Conservation (phyloP, 1,140 invertebrate species). For the Coelopa frigida region DNA sequence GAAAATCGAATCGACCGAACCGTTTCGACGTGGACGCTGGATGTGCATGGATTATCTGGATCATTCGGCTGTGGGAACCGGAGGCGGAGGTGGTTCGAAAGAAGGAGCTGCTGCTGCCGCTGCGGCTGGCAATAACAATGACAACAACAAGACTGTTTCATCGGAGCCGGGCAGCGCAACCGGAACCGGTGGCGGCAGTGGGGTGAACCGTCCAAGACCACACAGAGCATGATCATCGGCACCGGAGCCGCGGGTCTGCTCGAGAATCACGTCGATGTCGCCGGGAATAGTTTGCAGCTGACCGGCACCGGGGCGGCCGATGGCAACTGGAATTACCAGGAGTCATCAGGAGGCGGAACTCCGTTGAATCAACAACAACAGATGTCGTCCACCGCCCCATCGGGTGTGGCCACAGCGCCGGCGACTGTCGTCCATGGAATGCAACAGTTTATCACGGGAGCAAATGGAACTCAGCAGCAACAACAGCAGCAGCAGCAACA, state of each 20-base stretch:
- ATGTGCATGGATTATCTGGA: conserved; percentile 93
- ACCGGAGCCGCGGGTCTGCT: conserved; percentile 16
- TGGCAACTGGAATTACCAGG: conserved; percentile 38
- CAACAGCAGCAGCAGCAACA: conserved; percentile 20
- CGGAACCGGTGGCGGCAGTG: conserved; percentile 3
- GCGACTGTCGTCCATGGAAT: conserved; percentile 39
- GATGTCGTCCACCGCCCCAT: conserved; percentile 19
- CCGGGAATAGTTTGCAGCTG: conserved; percentile 32
- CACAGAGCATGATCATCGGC: conserved; percentile 41
- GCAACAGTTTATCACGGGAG: conserved; percentile 26
- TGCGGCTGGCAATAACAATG: conserved; percentile 16
- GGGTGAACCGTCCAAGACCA: conserved; percentile 29
- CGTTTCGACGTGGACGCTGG: conserved; percentile 89
- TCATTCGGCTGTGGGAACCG: conserved; percentile 50
- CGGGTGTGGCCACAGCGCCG: conserved; percentile 36
- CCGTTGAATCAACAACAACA: conserved; percentile 15
- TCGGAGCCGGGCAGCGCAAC: conserved; percentile 18
- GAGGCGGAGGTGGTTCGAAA: conserved; percentile 14
- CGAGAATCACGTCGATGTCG: conserved; percentile 36
- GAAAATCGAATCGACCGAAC: conserved; percentile 91
- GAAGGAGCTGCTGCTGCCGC: conserved; percentile 37
- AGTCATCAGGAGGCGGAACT: conserved; percentile 12
- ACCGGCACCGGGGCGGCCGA: conserved; percentile 17
- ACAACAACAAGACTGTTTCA: conserved; percentile 16
- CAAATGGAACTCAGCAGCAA: not conserved